phyloP scores from a whole-genome alignment of 1,140 invertebrate genomes.

The Nasonia giraulti region DNA sequence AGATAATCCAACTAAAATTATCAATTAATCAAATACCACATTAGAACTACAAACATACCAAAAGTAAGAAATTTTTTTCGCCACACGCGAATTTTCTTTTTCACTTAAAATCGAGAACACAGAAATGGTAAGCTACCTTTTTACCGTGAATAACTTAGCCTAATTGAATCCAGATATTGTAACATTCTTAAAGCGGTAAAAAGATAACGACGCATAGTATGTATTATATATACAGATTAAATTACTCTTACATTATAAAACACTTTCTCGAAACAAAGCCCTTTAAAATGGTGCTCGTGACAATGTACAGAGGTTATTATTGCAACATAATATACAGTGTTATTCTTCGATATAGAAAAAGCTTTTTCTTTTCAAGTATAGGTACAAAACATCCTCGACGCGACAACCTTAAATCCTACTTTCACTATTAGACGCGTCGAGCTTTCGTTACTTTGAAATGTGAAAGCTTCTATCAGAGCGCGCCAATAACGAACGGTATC shows the following conservation, averaged over 20 bases:
- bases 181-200: constrained; percentile 33
- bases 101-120: constrained; percentile 48
- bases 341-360: constrained; percentile 47
- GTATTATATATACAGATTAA: constrained; percentile 46
- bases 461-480: background rate
- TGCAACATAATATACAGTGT: constrained; percentile 65
- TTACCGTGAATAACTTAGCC: background rate
- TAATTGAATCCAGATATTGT: constrained; percentile 6
- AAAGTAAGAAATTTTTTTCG: constrained; percentile 34
- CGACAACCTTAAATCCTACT: constrained; percentile 28
- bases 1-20: background rate
- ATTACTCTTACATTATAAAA: constrained; percentile 47
- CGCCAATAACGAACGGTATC: constrained; percentile 27
- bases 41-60: background rate
- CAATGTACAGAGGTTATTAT: constrained; percentile 56
- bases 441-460: background rate
- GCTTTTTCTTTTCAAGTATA: constrained; percentile 43
- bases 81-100: background rate
- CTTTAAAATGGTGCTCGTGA: constrained; percentile 38
- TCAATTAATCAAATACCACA: background rate
- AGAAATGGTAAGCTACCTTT: constrained; percentile 35
- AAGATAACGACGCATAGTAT: constrained; percentile 41
- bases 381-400: constrained; percentile 43
- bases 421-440: constrained; percentile 33
- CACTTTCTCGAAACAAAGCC: constrained; percentile 34